Base-by-base conservation (phyloP, 2,797 vertebrate genomes). In the Glyptemys insculpta region DNA sequence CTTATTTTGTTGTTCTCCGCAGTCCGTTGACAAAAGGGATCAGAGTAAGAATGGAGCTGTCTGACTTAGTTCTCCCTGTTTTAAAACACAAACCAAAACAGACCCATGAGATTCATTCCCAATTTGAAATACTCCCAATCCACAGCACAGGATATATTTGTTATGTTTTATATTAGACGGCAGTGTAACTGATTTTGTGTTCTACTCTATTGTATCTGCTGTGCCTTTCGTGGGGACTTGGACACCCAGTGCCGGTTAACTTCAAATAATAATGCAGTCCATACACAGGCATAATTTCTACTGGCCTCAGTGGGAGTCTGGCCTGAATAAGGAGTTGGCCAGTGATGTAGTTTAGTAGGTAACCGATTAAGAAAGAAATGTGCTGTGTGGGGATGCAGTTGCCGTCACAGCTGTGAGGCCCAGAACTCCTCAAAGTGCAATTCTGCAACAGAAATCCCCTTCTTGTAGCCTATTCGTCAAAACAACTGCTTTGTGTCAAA, bases 401-500 rank as follows among this genome's bases (percentile, higher is more conserved):
- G 89, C 88, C 86, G 53, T 94, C 94, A 90, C 94, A 96, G 86
- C 89, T 95, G 86, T n/a, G 89, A 88, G 87, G 92, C 84, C 78
- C 59, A 94, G 59, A 88, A 89, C 81, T 44, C 85, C 97, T 91
- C 87, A 81, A 92, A 97, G 83, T 57, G 12, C 49, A 93, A 34
- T 91, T 65, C 80, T 94, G 74, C 44, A 37, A 89, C 92, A 96
- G 89, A 94, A 96, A 95, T 89, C 92, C 81, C 56, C n/a, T 90
- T 83, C 85, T 96, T 47, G 27, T 53, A 83, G 65, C 68, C 76
- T 85, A 3, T 91, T 87, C 90, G 89, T 86, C 85, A 81, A 85
- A 96, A 92, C 92, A 95, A 95, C 93, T 89, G 91, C 92, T 92
- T 86, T 68, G 50, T 93, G 91, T 96, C 89, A 90, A 87, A 87